Conservation (phyloP, 2,113 vertebrate genomes). For the Caretta caretta region DNA sequence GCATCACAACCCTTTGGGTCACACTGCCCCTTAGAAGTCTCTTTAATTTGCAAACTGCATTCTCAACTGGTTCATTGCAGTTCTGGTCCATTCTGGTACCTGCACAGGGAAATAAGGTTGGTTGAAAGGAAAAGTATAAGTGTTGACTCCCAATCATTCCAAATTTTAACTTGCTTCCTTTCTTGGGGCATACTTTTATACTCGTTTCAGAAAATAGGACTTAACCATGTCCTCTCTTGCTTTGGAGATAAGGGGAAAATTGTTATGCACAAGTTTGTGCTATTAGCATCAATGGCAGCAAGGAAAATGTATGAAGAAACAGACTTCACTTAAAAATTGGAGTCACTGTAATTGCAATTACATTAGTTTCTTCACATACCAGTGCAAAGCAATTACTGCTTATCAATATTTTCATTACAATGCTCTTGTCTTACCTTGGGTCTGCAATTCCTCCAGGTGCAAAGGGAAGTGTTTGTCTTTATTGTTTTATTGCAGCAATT, state of each 20-base stretch:
- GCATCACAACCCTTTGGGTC: rapidly evolving
- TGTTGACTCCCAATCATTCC: not conserved
- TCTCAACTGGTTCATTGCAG: not conserved
- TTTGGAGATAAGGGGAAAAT: not conserved
- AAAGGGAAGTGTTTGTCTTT: not conserved
- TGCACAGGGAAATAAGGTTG: not conserved
- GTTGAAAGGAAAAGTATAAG: not conserved
- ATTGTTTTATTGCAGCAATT: not conserved
- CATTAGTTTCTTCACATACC: not conserved
- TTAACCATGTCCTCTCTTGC: not conserved
- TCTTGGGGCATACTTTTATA: not conserved
- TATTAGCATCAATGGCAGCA: not conserved
- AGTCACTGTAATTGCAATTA: not conserved
- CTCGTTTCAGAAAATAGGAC: not conserved
- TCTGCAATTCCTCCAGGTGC: not conserved
- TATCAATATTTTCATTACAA: not conserved
- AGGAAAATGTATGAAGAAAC: not conserved
- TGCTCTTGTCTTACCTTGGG: not conserved
- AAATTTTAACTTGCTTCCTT: not conserved
- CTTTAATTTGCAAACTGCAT: not conserved
- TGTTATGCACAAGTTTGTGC: not conserved
- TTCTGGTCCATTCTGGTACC: not conserved
- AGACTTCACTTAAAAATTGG: not conserved
- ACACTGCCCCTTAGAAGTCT: not conserved
- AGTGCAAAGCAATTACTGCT: not conserved